Evolutionary conservation across 2,113 vertebrate species (phyloP).

Genomic region (Thunnus thynnus): DNA sequence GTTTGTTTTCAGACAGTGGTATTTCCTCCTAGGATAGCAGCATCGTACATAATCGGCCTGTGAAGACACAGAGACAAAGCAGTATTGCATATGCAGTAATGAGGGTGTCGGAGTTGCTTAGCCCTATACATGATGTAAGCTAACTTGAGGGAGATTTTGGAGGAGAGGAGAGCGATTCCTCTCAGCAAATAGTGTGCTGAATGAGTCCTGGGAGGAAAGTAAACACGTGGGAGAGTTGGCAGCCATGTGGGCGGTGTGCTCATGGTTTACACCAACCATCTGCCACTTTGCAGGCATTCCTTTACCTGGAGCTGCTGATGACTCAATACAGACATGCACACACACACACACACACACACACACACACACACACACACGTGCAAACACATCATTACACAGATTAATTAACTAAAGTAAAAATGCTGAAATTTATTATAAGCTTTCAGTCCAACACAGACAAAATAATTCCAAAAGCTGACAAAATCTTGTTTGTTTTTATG

Average conservation of each 20-base stretch:
- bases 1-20: slow-evolving; percentile 72
- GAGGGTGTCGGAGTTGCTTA: slow-evolving; percentile 21
- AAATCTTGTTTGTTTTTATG: not conserved
- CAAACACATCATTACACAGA: slow-evolving; percentile 8
- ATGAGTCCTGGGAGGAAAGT: slow-evolving; percentile 64
- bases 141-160: slow-evolving; percentile 35
- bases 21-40: slow-evolving; percentile 75
- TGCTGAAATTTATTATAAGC: not conserved
- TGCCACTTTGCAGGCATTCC: slow-evolving; percentile 73
- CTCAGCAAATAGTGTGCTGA: slow-evolving; percentile 59
- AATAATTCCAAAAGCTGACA: not conserved
- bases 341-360: slow-evolving; percentile 27
- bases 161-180: slow-evolving; percentile 55
- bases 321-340: slow-evolving; percentile 58
- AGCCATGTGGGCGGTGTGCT: slow-evolving; percentile 65
- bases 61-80: slow-evolving; percentile 30
- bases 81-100: not conserved
- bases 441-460: not conserved
- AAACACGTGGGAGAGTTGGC: slow-evolving; percentile 72
- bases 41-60: slow-evolving; percentile 38
- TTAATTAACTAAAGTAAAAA: slow-evolving; percentile 6
- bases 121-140: slow-evolving; percentile 7
- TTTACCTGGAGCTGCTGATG: slow-evolving; percentile 73
- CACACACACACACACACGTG: slow-evolving; percentile 4
- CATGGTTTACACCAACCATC: slow-evolving; percentile 72